Conservation (phyloP, 2,113 vertebrate genomes). For the Cheirogaleus medius region DNA sequence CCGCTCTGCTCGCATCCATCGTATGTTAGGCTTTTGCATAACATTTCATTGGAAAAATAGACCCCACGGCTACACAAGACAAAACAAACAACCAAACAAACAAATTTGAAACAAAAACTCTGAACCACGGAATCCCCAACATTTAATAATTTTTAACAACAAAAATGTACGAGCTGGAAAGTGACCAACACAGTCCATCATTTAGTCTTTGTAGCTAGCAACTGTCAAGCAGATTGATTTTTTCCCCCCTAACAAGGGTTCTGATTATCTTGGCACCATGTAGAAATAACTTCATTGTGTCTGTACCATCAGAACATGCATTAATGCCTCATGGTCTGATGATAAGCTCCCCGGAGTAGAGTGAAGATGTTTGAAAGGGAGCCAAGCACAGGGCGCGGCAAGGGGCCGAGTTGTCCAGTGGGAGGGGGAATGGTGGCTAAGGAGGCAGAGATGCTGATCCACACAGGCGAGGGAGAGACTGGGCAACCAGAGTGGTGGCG, state of each 20-base stretch:
- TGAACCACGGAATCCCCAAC: neutral
- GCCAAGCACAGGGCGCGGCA: neutral
- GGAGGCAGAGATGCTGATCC: neutral
- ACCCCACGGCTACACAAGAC: neutral
- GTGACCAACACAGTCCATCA: neutral
- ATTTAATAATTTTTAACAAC: conserved; percentile 44
- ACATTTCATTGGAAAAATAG: neutral
- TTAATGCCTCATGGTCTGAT: neutral
- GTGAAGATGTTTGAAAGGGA: neutral
- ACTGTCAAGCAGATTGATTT: conserved; percentile 21
- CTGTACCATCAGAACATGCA: neutral
- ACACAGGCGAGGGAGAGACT: neutral
- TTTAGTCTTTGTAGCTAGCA: conserved; percentile 30
- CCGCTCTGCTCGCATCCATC: neutral
- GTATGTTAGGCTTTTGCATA: neutral
- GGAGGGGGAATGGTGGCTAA: neutral
- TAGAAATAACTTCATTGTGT: neutral
- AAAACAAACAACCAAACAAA: conserved; percentile 40
- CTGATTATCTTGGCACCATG: conserved; percentile 39
- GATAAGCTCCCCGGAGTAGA: neutral
- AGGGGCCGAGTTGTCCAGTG: neutral
- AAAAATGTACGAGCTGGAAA: conserved; percentile 21
- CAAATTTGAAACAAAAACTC: conserved; percentile 39
- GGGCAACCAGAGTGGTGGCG: neutral
- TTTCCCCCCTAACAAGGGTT: neutral